A percentile compares a stretch with the other conserved stretches of the same genome.
phyloP scores from a whole-genome alignment of 2,113 vertebrate genomes.

The Phrynosoma blainvillii region DNA sequence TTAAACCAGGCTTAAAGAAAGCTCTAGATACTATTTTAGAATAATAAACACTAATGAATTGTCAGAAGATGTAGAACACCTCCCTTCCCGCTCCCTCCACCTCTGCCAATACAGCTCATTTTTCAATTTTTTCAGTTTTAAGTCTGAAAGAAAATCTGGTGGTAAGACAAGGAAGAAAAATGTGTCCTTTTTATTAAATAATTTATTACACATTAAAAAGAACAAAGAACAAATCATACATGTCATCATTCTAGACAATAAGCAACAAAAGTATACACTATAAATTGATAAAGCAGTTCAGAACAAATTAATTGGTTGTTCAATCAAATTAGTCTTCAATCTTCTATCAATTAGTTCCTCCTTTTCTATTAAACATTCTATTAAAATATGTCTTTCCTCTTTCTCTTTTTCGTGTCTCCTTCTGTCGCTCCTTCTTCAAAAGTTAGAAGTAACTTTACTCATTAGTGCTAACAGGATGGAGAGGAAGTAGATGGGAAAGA shows the following conservation, averaged over 20 bases:
- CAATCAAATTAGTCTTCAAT: no score
- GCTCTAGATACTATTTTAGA: background rate
- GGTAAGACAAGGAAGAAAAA: conserved; percentile 4
- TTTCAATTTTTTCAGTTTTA: background rate
- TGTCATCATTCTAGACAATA: no score
- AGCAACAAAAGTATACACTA: no score
- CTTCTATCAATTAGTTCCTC: no score
- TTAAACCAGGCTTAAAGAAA: background rate
- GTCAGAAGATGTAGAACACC: conserved; percentile 4
- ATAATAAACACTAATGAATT: background rate
- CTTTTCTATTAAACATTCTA: no score
- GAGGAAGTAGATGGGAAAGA: background rate
- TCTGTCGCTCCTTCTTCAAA: background rate
- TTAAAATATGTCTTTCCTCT: no score
- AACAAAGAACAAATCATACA: no score
- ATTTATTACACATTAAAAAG: no score
- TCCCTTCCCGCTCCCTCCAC: background rate
- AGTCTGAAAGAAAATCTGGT: background rate
- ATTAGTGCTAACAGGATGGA: background rate
- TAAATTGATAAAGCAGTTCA: no score
- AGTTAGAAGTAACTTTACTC: background rate
- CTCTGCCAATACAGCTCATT: background rate
- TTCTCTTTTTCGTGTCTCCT: background rate
- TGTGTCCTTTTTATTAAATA: background rate
- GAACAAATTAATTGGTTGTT: no score